Evolutionary conservation across 2,113 vertebrate species (phyloP), one percentile per base, ranked within the genome.

Genomic region (Indicator maculatus): DNA sequence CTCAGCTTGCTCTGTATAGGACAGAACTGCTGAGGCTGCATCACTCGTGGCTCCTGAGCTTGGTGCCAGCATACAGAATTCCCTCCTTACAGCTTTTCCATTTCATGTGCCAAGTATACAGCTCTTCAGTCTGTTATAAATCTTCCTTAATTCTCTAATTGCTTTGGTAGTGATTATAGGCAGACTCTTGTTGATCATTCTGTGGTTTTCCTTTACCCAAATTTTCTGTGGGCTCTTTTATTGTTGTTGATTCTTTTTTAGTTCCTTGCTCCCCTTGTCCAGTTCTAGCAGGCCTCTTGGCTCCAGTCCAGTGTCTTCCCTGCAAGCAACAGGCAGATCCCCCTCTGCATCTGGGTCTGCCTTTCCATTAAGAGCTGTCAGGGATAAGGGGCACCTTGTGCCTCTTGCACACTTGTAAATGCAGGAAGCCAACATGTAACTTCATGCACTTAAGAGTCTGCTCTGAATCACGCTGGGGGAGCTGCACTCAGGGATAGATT

Each of bases 11-110:
- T 89, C 71, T 28, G 91, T 17, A 41, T 12, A 83, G 88, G 93
- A 72, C 53, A 90, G 95, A 96, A 97, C 31, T 97, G 96, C 96
- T 97, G 96, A 96, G 95, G 73, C 92, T 94, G 96, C 94, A 95
- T 72, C 94, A 90, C 91, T 96, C 75, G 80, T 3, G 33, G 90
- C 85, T 96, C 76, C 66, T 19, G 79, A 94, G 88, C 88, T 63
- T 0, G 0, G 63, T 93, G 93, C 95, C 95, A 97, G 73, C 85
- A 83, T 10, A 91, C 96, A 95, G 95, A 95, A 94, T 95, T 96
- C 95, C 88, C 96, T 93, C 63, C 88, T 93, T 94, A 53, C 70
- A 95, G 95, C 95, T 97, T 97, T 97, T 97, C 96, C 95, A 94
- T 70, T 72, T 50, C 50, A 53, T 1, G 0, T 79, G 96, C 95